Evolutionary conservation across 2,797 vertebrate genomes (phyloP), one percentile per base, ranked within the genome.

Genomic region (Neoniphon sammara): DNA sequence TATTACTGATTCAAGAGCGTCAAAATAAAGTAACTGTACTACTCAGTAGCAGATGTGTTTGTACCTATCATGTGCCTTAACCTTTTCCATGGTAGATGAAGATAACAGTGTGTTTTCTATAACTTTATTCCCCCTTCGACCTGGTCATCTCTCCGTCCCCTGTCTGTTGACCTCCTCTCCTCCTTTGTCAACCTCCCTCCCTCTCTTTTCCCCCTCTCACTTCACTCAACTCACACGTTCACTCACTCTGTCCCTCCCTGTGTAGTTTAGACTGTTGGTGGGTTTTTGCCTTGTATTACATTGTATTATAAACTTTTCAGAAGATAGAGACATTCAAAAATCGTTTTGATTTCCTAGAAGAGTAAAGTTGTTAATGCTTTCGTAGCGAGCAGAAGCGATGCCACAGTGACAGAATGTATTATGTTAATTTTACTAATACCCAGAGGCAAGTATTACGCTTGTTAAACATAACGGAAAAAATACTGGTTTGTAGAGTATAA

Each of bases 41-140:
- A 94, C 93, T 94, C 93, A 93, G 95, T 97, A 96, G 94, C 94
- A 96, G 94, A 96, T 92, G 95, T 96, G 96, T 97, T 96, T 97
- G 96, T 97, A 96, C 96, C 95, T 95, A 95, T 97, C 96, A 97
- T 94, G 97, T 97, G 96, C 97, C 97, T 98, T 98, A 98, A 97
- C 95, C 94, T 96, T 96, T 97, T 96, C 96, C 96, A 96, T 96
- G 94, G 94, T 96, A 95, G 95, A 93, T 93, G 77, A 91, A 93
- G 91, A 93, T 93, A 94, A 87, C 90, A 80, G 87, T 93, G 95
- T 96, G 94, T 95, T 95, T 96, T 96, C 94, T 96, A 95, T 94
- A 92, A 87, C 80, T 78, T 76, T 89, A 78, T 90, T 90, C 87
- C 85, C 36, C 86, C 85, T 80, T 85, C 90, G 27, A 70, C 91